phyloP scores from a whole-genome alignment of 2,113 vertebrate species.

The Bubo bubo region DNA sequence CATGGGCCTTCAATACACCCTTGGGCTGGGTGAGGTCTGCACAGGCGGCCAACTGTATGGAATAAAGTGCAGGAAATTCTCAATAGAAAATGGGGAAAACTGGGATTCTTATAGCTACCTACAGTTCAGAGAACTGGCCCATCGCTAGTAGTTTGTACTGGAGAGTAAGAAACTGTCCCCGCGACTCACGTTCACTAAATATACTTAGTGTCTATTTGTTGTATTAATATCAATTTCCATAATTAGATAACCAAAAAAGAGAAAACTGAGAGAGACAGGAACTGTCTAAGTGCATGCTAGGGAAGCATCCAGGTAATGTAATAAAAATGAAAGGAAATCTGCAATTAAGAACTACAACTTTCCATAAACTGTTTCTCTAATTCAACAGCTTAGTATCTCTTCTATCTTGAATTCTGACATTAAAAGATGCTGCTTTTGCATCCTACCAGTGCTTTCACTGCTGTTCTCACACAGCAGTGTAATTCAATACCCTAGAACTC shows the following conservation, averaged over 20 bases:
- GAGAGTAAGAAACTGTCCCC: background rate
- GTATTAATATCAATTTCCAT: background rate
- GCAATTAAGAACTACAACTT: background rate
- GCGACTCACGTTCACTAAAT: background rate
- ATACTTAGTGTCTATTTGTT: background rate
- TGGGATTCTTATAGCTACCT: background rate
- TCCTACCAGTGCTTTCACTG: background rate
- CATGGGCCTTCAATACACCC: background rate
- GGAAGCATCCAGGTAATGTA: background rate
- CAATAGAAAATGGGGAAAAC: background rate
- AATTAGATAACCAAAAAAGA: background rate
- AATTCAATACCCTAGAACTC: background rate
- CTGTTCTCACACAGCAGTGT: background rate
- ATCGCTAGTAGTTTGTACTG: background rate
- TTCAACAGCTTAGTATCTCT: background rate
- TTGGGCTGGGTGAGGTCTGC: background rate
- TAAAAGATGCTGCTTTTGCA: background rate
- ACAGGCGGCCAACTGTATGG: background rate
- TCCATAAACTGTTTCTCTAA: background rate
- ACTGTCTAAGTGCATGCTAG: background rate
- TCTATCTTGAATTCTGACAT: background rate
- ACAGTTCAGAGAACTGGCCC: background rate
- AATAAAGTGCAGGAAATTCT: background rate
- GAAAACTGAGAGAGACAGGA: background rate
- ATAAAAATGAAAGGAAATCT: slow-evolving; percentile 25